Conservation (phyloP, 2,113 vertebrate species). For the Columbina picui region DNA sequence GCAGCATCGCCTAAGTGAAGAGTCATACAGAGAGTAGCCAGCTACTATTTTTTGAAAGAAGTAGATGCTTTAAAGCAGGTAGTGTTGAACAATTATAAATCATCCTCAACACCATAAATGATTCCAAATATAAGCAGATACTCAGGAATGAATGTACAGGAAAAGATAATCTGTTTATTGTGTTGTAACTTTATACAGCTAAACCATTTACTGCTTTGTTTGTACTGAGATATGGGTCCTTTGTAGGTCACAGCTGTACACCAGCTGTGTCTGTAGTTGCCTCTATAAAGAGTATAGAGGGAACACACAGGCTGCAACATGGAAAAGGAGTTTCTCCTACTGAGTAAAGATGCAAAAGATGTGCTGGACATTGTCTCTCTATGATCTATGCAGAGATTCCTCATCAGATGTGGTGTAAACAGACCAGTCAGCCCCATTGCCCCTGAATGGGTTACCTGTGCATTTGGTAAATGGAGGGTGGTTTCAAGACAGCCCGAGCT, state of each 20-base stretch:
- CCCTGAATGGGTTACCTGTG: background rate
- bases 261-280: background rate
- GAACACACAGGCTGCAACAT: background rate
- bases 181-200: background rate
- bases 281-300: background rate
- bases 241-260: background rate
- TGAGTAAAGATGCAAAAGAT: background rate
- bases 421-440: background rate
- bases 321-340: background rate
- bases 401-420: background rate
- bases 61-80: background rate
- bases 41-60: background rate
- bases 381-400: background rate
- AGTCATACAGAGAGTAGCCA: background rate
- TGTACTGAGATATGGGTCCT: background rate
- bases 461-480: background rate
- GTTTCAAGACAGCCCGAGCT: background rate
- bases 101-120: background rate
- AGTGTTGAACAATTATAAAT: background rate
- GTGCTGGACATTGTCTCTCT: background rate
- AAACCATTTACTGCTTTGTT: conserved; percentile 27
- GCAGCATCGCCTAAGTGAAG: background rate
- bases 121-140: background rate
- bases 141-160: background rate
- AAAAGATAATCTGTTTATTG: background rate